Conservation (phyloP, 2,113 vertebrate species). For the Chaetorhynchus papuensis region DNA sequence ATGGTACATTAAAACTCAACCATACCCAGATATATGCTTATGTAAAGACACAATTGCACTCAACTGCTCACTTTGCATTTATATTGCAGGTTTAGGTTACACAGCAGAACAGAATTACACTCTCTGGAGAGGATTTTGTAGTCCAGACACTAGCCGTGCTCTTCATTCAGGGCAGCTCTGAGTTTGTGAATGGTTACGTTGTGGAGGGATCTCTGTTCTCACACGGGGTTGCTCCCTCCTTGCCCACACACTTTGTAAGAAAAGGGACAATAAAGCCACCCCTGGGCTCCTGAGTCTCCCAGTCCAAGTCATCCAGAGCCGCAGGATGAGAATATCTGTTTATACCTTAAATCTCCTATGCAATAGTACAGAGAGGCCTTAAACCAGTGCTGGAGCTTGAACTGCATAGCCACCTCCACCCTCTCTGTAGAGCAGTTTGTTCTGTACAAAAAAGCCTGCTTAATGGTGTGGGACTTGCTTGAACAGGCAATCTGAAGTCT, state of each 20-base stretch:
- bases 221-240: rapidly evolving
- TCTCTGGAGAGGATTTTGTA: background rate
- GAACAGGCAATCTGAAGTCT: background rate
- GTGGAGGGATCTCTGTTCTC: background rate
- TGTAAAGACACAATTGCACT: background rate
- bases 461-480: background rate
- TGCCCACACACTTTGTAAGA: background rate
- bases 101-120: background rate
- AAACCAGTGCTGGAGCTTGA: background rate
- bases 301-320: background rate
- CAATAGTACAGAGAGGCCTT: background rate
- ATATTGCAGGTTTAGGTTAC: background rate
- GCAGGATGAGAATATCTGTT: background rate
- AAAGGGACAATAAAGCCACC: background rate
- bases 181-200: background rate
- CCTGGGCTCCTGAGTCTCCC: background rate
- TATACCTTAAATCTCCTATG: background rate
- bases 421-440: background rate
- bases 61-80: background rate
- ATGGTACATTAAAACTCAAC: background rate
- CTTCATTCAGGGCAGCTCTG: background rate
- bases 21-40: background rate
- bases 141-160: background rate
- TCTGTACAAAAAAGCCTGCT: background rate
- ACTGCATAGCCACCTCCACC: background rate